phyloP scores from a whole-genome alignment of 1,140 invertebrate genomes.

The Brachionus manjavacas region DNA sequence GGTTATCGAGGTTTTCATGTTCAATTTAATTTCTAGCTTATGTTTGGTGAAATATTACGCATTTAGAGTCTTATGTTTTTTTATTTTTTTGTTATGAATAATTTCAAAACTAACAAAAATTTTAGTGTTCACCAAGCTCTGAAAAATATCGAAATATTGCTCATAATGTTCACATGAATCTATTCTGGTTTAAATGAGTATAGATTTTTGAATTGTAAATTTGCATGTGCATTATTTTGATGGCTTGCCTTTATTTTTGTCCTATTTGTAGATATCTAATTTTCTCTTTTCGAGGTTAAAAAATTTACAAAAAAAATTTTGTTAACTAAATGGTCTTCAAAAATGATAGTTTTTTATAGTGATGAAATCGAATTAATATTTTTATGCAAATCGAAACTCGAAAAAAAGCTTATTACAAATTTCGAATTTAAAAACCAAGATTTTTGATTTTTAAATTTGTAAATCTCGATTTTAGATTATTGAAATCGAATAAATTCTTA shows the following conservation, averaged over 20 bases:
- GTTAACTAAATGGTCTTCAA: too few relatives aligned
- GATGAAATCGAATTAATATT: too few relatives aligned
- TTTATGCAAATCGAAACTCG: too few relatives aligned
- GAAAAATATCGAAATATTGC: background rate
- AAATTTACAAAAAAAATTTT: too few relatives aligned
- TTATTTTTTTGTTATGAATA: background rate
- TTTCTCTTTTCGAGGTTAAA: too few relatives aligned
- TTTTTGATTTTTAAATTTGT: too few relatives aligned
- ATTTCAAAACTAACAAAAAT: slow-evolving; percentile 6
- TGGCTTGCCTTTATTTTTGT: background rate
- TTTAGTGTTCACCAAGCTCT: background rate
- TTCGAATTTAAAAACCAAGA: too few relatives aligned
- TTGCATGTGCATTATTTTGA: background rate
- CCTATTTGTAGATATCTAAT: background rate
- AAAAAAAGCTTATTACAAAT: too few relatives aligned
- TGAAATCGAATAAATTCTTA: too few relatives aligned
- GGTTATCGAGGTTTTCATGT: slow-evolving; percentile 20
- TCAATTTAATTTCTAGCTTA: background rate
- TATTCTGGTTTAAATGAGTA: background rate
- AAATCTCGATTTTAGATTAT: too few relatives aligned
- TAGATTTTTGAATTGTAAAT: background rate
- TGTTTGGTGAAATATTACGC: slow-evolving; percentile 27
- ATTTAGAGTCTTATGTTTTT: background rate
- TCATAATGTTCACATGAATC: background rate
- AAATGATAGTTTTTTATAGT: too few relatives aligned